Base-by-base conservation (phyloP, 2,888 invertebrate species). In the Hemicrepidius hirtus region DNA sequence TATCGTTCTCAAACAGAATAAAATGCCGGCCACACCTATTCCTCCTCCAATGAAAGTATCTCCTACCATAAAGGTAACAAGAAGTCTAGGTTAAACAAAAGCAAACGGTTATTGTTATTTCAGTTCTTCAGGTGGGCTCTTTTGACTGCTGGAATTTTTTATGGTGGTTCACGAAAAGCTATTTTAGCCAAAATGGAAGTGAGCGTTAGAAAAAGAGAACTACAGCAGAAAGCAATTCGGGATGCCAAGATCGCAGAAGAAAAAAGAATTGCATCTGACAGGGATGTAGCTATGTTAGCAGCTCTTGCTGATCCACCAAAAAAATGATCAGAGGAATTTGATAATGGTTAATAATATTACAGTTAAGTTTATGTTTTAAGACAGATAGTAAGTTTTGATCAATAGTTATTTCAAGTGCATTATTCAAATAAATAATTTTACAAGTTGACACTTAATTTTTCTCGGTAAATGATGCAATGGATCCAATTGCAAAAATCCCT, bases 201-300 rank as follows among this genome's bases (percentile, higher is more conserved):
- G 7, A 76, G 68, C 20, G 68, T 78, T 16, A 79, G 82, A 63
- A 82, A 80, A 69, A 75, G 80, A 60, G 81, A 81, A 71, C 77
- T 75, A n/a, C 70, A 79, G 66, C 80, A 80, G 66, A 82, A 81
- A 72, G 77, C 76, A 2, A 79, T 80, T 5, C 79, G 80, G 44
- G 85, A 85, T 50, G 84, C 84, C 7, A 55, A 63, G 44, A n/a
- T 80, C 35, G 71, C 70, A 21, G 70, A 71, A 41, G 78, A 81
- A 71, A 74, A 65, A 73, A 49, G 68, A 20, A 63, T 46, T 35
- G 70, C 68, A 18, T 71, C 77, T 6, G 74, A 77, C 44, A 73
- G 50, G 44, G 78, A 78, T 40, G 13, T 77, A 9, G 46, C 69
- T 37, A 49, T 50, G 37, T 62, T 76, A 18, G 60, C 32, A 0